These are phyloP conservation scores for Xylocopa sonorina DNA, from an alignment of 1,140 invertebrate species.

Conservation along the genomic window DNA sequence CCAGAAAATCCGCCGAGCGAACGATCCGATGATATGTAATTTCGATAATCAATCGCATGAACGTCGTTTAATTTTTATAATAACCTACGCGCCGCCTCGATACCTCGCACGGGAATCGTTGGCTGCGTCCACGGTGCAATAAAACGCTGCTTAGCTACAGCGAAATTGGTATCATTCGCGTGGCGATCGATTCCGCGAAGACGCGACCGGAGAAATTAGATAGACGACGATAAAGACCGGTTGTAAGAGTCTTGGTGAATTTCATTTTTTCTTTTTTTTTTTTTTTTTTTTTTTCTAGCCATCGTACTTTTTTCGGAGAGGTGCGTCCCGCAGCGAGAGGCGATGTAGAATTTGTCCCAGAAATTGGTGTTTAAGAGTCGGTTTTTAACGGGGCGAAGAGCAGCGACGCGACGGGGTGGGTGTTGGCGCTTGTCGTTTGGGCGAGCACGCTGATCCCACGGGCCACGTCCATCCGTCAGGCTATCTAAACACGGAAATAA, in stretches of 20 bases:
- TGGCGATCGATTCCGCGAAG: not conserved
- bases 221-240: no score
- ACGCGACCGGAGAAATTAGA: not conserved
- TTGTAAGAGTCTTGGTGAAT: no score
- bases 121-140: not conserved
- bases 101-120: conserved; percentile 70
- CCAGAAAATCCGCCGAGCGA: conserved; percentile 34
- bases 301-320: no score
- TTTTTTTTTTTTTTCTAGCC: no score
- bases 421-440: conserved; percentile 55
- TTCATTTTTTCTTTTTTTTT: no score
- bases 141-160: not conserved
- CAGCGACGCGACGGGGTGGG: conserved; percentile 51
- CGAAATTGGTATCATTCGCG: conserved; percentile 22
- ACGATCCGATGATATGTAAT: conserved; percentile 75
- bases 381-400: conserved; percentile 34
- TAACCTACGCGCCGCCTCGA: conserved; percentile 71
- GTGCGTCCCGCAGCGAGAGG: no score
- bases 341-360: not conserved
- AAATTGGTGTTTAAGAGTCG: conserved; percentile 34
- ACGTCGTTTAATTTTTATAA: conserved; percentile 82
- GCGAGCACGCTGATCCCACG: conserved; percentile 58
- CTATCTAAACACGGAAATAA: conserved; percentile 82
- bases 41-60: conserved; percentile 82
- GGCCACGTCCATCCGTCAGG: conserved; percentile 58